Conservation (phyloP, 2,888 invertebrate species). For the Epinotia ramella region DNA sequence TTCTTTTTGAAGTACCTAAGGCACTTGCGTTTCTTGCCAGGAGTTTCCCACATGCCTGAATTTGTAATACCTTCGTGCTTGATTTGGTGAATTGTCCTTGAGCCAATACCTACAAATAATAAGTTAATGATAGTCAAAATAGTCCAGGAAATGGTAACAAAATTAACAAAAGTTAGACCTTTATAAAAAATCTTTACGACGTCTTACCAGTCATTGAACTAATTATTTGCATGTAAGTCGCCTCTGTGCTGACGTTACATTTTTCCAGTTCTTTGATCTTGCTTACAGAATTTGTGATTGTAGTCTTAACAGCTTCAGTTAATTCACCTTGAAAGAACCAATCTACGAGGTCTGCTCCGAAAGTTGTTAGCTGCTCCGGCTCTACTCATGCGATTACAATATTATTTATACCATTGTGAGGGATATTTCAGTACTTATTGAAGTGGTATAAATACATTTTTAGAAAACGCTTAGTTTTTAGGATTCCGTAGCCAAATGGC, state of each 20-base stretch:
- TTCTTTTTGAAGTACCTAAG: background rate
- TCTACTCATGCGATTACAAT: no score
- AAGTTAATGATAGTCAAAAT: background rate
- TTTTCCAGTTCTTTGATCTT: background rate
- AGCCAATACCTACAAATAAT: no score
- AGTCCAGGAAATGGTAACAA: background rate
- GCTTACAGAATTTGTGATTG: background rate
- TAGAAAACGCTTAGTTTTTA: no score
- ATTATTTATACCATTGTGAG: no score
- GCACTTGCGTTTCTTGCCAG: background rate
- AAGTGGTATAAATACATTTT: no score
- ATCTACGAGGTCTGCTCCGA: no score
- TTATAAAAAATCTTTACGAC: background rate
- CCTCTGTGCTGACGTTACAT: background rate
- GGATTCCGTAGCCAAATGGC: no score
- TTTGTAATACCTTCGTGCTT: no score
- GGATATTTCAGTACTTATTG: no score
- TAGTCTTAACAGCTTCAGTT: background rate
- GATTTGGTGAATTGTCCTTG: no score
- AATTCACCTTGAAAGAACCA: background rate
- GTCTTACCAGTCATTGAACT: constrained; percentile 3
- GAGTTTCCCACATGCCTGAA: no score
- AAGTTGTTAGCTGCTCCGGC: no score
- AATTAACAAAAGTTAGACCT: background rate
- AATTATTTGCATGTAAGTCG: background rate